Conservation (phyloP, 2,888 invertebrate genomes). For the Marronus borbonicus region DNA sequence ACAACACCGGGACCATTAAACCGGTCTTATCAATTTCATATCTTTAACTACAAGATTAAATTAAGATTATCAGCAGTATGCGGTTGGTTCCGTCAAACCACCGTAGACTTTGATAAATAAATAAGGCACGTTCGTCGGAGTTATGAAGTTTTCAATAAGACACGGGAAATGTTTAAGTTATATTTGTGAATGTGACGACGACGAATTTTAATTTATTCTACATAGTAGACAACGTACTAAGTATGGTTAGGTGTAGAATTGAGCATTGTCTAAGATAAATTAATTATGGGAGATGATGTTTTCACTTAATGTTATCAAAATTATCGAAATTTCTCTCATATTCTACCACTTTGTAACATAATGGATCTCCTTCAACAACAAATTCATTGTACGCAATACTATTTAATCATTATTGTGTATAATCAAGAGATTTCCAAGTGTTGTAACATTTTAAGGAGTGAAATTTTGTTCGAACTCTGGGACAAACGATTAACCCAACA, state of each 20-base stretch:
- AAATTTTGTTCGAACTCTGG: too few species aligned
- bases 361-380: too few species aligned
- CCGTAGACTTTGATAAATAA: not conserved
- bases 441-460: too few species aligned
- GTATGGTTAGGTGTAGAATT: not conserved
- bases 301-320: too few species aligned
- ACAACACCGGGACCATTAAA: not conserved
- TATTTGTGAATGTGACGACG: not conserved
- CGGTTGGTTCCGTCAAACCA: not conserved
- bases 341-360: too few species aligned
- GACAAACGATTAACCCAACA: too few species aligned
- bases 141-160: not conserved
- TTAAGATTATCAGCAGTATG: slow-evolving; percentile 14
- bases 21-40: slow-evolving; percentile 9
- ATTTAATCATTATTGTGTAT: too few species aligned
- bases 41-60: slow-evolving; percentile 6
- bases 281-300: too few species aligned
- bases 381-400: too few species aligned
- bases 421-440: too few species aligned
- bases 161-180: not conserved
- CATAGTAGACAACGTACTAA: not conserved
- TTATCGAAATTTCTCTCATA: too few species aligned
- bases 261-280: too few species aligned
- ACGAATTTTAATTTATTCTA: not conserved
- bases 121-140: not conserved